These are phyloP conservation scores for Lepas anatifera DNA, from an alignment of 2,888 invertebrate species.

Conservation along the genomic window DNA sequence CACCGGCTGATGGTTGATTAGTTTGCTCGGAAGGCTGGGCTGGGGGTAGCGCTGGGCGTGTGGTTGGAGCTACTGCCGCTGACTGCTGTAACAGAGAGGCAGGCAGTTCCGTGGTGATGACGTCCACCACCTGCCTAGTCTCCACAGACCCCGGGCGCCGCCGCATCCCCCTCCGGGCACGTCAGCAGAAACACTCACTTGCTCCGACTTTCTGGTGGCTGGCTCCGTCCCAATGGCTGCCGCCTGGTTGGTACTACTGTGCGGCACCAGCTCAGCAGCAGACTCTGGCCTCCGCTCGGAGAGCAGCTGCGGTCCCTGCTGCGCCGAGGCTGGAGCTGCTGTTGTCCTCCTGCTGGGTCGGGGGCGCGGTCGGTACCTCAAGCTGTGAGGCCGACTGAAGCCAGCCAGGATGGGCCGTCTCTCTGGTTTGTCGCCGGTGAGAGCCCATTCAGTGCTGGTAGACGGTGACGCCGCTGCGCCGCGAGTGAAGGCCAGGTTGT, in stretches of 20 bases:
- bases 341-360: no score
- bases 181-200: background rate
- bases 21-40: background rate
- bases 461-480: background rate
- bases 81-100: no score
- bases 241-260: no score
- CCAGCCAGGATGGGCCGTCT: background rate
- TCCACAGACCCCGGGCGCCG: no score
- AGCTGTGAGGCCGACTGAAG: slow-evolving; percentile 14
- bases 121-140: no score
- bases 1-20: background rate
- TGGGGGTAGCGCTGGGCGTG: background rate
- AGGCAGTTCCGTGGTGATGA: no score
- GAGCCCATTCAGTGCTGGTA: background rate
- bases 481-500: slow-evolving; percentile 26
- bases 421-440: background rate
- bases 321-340: no score
- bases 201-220: background rate
- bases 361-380: slow-evolving; percentile 17
- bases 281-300: no score
- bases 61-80: no score
- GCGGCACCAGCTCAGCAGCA: no score
- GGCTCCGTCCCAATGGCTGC: no score
- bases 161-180: background rate
- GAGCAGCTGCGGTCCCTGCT: no score